phyloP scores from a whole-genome alignment of 2,113 vertebrate species.

The Sylvia atricapilla region DNA sequence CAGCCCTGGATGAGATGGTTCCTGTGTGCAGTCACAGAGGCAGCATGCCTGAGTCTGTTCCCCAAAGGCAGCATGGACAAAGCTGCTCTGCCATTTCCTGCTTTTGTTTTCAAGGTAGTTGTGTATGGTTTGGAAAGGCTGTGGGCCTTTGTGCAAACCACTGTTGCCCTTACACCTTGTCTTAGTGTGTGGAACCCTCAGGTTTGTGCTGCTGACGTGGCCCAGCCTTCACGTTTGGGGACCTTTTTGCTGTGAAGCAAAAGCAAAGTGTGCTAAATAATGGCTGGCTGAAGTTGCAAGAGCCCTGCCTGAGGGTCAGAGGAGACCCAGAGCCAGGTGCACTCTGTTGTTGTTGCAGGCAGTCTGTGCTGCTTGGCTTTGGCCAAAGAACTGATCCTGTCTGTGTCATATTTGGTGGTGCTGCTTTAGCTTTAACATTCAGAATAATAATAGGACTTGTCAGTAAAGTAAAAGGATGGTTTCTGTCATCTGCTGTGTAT shows the following conservation, averaged over 20 bases:
- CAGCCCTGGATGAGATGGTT: background rate
- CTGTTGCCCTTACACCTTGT: background rate
- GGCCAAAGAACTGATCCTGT: background rate
- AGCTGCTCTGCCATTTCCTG: background rate
- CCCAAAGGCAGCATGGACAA: background rate
- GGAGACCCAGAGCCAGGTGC: background rate
- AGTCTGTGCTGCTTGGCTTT: background rate
- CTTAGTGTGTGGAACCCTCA: background rate
- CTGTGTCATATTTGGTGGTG: background rate
- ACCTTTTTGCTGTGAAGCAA: background rate
- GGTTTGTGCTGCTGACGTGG: background rate
- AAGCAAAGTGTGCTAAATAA: background rate
- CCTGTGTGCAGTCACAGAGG: rapidly evolving
- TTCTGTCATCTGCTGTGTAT: background rate
- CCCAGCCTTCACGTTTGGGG: rapidly evolving
- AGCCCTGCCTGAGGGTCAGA: background rate
- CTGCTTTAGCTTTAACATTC: background rate
- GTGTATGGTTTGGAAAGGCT: background rate
- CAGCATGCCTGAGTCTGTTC: background rate
- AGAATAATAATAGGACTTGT: background rate
- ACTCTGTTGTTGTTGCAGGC: rapidly evolving
- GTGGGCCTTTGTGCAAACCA: background rate
- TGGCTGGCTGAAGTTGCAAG: background rate
- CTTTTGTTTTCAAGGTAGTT: background rate
- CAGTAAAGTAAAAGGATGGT: background rate